phyloP scores from a whole-genome alignment of 2,888 invertebrate genomes.

The Philhelius pedissequus region DNA sequence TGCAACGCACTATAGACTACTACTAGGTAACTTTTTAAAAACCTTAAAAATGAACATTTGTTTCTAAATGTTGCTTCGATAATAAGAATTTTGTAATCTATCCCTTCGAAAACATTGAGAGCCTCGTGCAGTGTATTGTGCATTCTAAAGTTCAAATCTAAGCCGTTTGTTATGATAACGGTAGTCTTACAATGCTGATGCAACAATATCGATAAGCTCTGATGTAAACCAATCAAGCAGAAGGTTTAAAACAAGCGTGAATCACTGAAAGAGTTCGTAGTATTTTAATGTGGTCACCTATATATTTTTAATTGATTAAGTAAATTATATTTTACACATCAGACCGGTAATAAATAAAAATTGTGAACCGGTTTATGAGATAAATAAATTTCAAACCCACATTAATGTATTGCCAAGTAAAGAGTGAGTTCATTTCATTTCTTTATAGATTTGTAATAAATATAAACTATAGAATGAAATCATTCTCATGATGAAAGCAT shows the following conservation, averaged over 20 bases:
- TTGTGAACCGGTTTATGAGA: not conserved
- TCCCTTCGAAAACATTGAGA: too few species aligned
- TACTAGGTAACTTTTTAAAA: too few species aligned
- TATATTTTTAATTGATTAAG: not conserved
- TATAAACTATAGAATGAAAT: slow-evolving; percentile 47
- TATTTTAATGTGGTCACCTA: slow-evolving; percentile 9
- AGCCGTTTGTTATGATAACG: too few species aligned
- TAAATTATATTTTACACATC: slow-evolving; percentile 3
- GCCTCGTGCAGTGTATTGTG: too few species aligned
- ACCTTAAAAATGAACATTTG: too few species aligned
- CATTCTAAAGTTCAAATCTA: too few species aligned
- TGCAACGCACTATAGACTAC: too few species aligned
- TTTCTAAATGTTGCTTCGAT: too few species aligned
- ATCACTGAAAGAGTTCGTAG: not conserved
- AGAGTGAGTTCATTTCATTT: slow-evolving; percentile 26
- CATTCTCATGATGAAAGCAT: slow-evolving; percentile 36
- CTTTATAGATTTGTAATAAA: not conserved
- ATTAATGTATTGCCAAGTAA: slow-evolving; percentile 12
- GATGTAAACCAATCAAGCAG: not conserved
- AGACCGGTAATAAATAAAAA: not conserved
- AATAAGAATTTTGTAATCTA: too few species aligned
- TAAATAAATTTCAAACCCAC: slow-evolving; percentile 51
- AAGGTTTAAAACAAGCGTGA: not conserved
- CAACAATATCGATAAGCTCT: not conserved
- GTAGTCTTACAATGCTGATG: not conserved